phyloP scores from a whole-genome alignment of 2,888 invertebrate species.

The Ashinkailepas kermadecensis region DNA sequence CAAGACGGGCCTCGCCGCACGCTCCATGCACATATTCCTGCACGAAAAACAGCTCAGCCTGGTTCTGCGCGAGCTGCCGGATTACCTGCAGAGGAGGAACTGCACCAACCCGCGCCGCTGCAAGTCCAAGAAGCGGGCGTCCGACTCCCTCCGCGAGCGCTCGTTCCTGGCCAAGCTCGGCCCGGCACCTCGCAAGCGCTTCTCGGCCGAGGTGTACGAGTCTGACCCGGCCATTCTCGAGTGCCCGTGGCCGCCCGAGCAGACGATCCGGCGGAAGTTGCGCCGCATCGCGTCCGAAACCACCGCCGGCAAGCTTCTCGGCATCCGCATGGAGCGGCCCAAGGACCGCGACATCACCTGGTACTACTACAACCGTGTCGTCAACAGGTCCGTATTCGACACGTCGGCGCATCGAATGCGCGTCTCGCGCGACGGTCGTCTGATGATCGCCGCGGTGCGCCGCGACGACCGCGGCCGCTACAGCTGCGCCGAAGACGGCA shows the following conservation, averaged over 20 bases:
- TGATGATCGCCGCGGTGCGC: conserved; percentile 9
- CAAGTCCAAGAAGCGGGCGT: too few relatives aligned
- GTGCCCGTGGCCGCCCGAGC: conserved; percentile 11
- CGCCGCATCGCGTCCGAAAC: background rate
- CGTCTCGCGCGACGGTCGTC: conserved; percentile 10
- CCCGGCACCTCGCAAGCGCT: background rate
- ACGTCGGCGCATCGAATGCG: background rate
- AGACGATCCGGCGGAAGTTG: background rate
- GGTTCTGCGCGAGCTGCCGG: background rate
- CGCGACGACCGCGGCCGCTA: conserved; percentile 15
- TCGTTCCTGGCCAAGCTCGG: conserved; percentile 17
- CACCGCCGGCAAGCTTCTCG: background rate
- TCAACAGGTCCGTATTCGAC: background rate
- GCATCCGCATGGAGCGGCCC: background rate
- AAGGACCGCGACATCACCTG: conserved; percentile 11
- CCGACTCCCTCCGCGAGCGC: background rate
- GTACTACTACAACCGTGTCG: background rate
- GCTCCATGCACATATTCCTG: conserved; percentile 16
- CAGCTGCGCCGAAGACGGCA: conserved; percentile 22
- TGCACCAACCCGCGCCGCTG: conserved; percentile 16
- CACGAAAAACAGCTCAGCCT: conserved; percentile 21
- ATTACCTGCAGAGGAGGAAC: background rate
- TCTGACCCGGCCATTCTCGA: conserved; percentile 9
- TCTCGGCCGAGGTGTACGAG: background rate
- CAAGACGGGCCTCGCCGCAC: conserved; percentile 5